Conservation (phyloP, 2,888 invertebrate species). For the Clistopyga incitator region DNA sequence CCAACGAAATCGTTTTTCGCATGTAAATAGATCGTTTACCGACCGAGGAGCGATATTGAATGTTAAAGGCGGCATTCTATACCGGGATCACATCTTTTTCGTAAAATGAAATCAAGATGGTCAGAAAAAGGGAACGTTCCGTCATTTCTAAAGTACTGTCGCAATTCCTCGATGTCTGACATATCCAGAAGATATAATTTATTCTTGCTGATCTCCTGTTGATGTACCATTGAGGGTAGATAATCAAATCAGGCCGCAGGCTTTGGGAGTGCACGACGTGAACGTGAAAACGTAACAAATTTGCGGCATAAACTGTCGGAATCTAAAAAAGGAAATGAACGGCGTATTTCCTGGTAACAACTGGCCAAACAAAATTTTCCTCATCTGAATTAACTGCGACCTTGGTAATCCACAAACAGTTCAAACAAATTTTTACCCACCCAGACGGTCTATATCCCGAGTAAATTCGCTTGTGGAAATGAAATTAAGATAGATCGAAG, state of each 20-base stretch:
- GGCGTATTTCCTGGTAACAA: neutral
- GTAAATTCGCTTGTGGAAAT: conserved; percentile 71
- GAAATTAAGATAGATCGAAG: conserved; percentile 71
- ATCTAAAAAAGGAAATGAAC: neutral
- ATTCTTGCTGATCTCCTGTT: too few relatives aligned
- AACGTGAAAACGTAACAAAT: neutral
- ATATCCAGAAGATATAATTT: neutral
- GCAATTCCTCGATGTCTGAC: neutral
- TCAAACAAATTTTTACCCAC: conserved; percentile 56
- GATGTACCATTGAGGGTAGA: neutral
- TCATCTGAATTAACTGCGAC: neutral
- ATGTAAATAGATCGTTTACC: too few relatives aligned
- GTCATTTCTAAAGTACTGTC: neutral
- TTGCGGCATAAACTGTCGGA: neutral
- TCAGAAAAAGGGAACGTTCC: neutral
- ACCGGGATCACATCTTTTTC: neutral
- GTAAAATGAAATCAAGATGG: conserved; percentile 34
- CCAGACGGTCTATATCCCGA: conserved; percentile 49
- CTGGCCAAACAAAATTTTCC: neutral
- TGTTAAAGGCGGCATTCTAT: neutral
- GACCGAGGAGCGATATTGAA: neutral
- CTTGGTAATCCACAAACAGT: conserved; percentile 36
- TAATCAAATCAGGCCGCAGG: conserved; percentile 13
- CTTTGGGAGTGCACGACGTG: neutral
- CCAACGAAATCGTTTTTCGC: too few relatives aligned